Evolutionary conservation across 2,113 vertebrate species (phyloP), one percentile per base, ranked within the genome.

Genomic region (Haliaeetus leucogaster): DNA sequence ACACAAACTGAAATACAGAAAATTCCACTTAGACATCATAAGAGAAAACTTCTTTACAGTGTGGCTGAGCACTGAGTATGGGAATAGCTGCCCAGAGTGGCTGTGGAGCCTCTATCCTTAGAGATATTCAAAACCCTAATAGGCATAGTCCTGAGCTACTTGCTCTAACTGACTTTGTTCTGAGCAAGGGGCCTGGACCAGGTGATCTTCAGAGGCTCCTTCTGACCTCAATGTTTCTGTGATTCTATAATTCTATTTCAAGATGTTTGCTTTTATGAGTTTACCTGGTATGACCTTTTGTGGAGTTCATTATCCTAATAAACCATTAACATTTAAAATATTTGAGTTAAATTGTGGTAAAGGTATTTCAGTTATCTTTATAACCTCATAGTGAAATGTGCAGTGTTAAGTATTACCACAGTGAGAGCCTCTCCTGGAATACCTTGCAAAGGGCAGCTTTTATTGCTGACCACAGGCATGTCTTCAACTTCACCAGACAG

Each of bases 241-340:
- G 27, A 82, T 36, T 93, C n/a, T 72, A 6, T 53, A 72, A 72
- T 48, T 83, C 42, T 52, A 22, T 65, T 87, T 91, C 43, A 87
- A 47, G 45, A 62, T 47, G 10, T 89, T 94, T 80, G 22, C 9
- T 91, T 92, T 87, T 78, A 72, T 63, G 47, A 59, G 23, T 76
- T 96, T 86, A 67, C n/a, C 17, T 70, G 59, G 10, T 70, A 62
- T 30, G 63, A 72, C 23, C 32, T 93, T 90, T 87, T 66, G 38
- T 19, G 11, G 45, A 83, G 38, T 48, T 93, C 3, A 15, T 93
- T 94, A 89, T 89, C 40, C 30, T 93, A 82, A 89, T 70, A 72
- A 81, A 68, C 50, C 65, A 89, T 86, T 89, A 92, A 89, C 62
- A 79, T 95, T 91, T 94, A 80, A 78, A 95, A 82, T 86, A 68